These are phyloP conservation scores for Pterocles gutturalis DNA, from an alignment of 2,113 vertebrate species.

Conservation along the genomic window DNA sequence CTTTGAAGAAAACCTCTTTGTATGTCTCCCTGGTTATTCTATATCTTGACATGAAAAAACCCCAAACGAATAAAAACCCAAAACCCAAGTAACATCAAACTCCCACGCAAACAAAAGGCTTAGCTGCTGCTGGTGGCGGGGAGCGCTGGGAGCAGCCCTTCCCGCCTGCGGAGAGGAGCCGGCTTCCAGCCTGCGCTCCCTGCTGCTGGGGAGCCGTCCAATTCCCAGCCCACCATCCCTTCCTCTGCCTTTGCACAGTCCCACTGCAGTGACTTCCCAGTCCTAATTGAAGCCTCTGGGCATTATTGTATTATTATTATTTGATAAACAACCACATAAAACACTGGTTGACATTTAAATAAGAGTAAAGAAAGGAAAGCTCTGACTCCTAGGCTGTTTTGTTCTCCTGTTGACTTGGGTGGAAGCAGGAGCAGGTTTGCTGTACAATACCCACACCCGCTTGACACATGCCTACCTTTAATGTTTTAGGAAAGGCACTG, in stretches of 20 bases:
- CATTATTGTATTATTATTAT: conserved; percentile 51
- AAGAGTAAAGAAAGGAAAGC: conserved; percentile 46
- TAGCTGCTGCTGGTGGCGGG: not conserved
- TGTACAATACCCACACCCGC: not conserved
- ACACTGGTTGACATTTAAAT: conserved; percentile 38
- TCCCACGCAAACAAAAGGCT: conserved; percentile 11
- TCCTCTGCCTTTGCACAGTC: not conserved
- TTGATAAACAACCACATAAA: conserved; percentile 65
- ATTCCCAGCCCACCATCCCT: not conserved
- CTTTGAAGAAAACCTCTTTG: conserved; percentile 63
- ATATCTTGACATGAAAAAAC: not conserved
- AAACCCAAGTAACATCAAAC: not conserved
- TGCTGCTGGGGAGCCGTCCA: not conserved
- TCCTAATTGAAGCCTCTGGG: conserved; percentile 58
- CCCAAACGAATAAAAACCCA: not conserved
- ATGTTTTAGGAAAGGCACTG: not conserved
- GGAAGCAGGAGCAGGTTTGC: conserved; percentile 26
- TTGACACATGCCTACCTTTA: not conserved
- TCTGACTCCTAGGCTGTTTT: conserved; percentile 14
- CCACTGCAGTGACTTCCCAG: conserved; percentile 26
- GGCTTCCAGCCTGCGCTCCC: not conserved
- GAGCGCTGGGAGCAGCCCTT: not conserved
- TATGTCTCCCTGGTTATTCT: conserved; percentile 8
- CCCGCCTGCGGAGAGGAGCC: not conserved
- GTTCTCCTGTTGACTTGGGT: not conserved